Percentiles rank a stretch among this genome's conserved stretches.
Conservation (phyloP, 2,888 invertebrate species). For the Esperia sulphurella region DNA sequence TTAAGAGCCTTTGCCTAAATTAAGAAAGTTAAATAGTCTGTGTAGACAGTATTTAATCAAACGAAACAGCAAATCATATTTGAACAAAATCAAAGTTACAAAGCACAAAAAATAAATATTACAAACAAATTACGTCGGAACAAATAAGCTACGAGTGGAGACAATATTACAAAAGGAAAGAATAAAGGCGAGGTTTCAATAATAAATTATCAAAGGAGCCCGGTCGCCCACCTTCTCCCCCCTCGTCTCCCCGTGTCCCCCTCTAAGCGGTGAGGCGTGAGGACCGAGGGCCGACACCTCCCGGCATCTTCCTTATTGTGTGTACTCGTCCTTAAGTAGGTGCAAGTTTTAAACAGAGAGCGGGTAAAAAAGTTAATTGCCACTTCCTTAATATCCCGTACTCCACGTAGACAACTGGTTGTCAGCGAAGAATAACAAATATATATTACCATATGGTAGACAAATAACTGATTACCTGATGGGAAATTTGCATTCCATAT, state of each 20-base stretch:
- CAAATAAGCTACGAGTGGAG: conserved; percentile 54
- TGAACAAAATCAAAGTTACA: background rate
- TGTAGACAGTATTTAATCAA: no score
- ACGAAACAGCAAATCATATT: background rate
- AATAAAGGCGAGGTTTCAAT: conserved; percentile 65
- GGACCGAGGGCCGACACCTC: conserved; percentile 56
- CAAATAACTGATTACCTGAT: no score
- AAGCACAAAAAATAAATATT: conserved; percentile 5
- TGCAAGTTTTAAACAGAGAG: conserved; percentile 9
- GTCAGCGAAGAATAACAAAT: no score
- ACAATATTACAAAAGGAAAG: conserved; percentile 65
- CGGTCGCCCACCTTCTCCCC: conserved; percentile 19
- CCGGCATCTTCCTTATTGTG: conserved; percentile 58
- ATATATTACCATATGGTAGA: no score
- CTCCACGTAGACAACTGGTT: no score
- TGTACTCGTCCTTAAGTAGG: conserved; percentile 44
- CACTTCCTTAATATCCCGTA: no score
- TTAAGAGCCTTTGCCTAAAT: no score
- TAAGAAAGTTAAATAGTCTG: no score
- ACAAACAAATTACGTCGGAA: conserved; percentile 52
- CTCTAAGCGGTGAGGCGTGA: conserved; percentile 34
- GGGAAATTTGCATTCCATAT: no score
- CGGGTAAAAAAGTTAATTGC: background rate
- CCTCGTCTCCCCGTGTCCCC: conserved; percentile 12
- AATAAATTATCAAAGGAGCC: conserved; percentile 66